A percentile compares a stretch with the other conserved stretches of the same genome.
Conservation (phyloP, 2,888 invertebrate species). For the Strigamia crassipes region DNA sequence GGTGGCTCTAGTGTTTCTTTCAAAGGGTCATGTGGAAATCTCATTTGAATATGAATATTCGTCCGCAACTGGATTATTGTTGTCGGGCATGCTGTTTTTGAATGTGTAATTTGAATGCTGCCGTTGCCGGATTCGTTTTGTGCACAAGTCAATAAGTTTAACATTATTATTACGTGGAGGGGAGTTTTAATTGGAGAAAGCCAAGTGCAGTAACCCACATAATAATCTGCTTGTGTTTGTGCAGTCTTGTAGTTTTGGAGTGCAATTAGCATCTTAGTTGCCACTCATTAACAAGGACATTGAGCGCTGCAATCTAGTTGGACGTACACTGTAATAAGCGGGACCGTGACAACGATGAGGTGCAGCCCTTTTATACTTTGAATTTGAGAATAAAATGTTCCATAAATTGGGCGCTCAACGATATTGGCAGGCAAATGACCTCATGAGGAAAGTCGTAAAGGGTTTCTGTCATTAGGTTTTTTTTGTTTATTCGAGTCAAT, state of each 20-base stretch:
- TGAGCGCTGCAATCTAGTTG: constrained; percentile 17
- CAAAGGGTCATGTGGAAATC: background rate
- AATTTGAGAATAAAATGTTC: background rate
- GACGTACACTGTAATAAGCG: constrained; percentile 32
- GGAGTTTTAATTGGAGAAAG: constrained; percentile 22
- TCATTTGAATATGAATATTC: background rate
- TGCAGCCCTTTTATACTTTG: constrained; percentile 21
- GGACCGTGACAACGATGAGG: constrained; percentile 24
- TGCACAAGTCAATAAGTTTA: constrained; percentile 2
- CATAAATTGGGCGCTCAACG: background rate
- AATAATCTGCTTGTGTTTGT: constrained; percentile 35
- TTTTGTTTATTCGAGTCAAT: background rate
- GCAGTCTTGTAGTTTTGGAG: constrained; percentile 8
- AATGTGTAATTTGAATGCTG: background rate
- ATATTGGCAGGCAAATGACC: constrained; percentile 40
- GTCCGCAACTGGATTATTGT: background rate
- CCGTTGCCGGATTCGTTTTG: background rate
- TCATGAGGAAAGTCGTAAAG: constrained; percentile 16
- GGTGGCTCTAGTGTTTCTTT: background rate
- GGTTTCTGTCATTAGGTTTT: background rate
- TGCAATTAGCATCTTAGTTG: constrained; percentile 40
- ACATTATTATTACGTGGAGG: background rate
- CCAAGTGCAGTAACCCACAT: constrained; percentile 33
- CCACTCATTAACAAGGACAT: constrained; percentile 38
- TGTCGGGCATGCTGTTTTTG: background rate